A percentile compares a stretch with the other conserved stretches of the same genome.
Evolutionary conservation across 2,797 vertebrate species (phyloP).

Genomic region (Acomys russatus): DNA sequence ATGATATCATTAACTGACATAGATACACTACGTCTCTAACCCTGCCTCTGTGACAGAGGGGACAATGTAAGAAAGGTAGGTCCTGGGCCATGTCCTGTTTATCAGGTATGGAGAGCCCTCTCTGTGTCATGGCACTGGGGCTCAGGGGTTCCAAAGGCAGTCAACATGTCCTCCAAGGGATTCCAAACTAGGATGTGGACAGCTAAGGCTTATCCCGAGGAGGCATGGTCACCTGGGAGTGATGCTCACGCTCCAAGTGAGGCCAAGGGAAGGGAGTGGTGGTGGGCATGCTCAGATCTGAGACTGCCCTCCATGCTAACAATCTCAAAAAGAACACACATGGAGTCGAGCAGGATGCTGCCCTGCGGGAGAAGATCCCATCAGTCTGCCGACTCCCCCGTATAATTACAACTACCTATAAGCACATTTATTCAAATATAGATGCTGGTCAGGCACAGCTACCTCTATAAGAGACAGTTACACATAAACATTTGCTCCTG

Average conservation of each 20-base stretch:
- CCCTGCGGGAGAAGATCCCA: neutral
- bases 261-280: neutral
- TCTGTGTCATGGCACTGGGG: neutral
- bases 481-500: conserved; percentile 22
- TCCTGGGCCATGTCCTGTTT: neutral
- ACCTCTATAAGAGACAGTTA: neutral
- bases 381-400: neutral
- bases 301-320: neutral
- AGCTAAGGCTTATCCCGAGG: neutral
- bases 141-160: neutral
- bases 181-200: neutral
- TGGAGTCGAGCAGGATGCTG: neutral
- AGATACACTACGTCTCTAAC: neutral
- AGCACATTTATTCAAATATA: conserved; percentile 51
- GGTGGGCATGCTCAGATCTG: neutral
- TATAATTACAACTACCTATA: conserved; percentile 44
- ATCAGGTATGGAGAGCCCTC: neutral
- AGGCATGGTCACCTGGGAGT: neutral
- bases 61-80: neutral
- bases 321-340: neutral
- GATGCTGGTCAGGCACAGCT: conserved; percentile 6
- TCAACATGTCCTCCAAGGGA: neutral
- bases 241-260: neutral
- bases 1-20: neutral
- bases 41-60: neutral